Conservation (phyloP, 2,888 invertebrate genomes). For the Coronaproctus castanopsis region DNA sequence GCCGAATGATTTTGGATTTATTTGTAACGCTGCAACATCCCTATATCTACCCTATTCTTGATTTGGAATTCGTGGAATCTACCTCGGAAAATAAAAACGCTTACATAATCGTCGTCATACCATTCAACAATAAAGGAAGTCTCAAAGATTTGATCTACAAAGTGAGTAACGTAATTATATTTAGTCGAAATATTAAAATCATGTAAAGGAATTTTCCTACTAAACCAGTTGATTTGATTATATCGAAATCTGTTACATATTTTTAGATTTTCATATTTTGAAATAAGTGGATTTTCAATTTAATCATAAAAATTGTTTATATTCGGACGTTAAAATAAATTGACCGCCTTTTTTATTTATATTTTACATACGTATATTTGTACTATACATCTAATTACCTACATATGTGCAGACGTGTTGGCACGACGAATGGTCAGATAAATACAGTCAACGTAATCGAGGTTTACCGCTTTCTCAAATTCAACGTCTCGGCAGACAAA, state of each 20-base stretch:
- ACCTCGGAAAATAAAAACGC: conserved; percentile 26
- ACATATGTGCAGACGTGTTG: conserved; percentile 61
- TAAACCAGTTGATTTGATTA: no score
- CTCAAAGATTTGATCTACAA: conserved; percentile 76
- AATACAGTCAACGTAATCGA: conserved; percentile 45
- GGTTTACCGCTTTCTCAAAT: conserved; percentile 60
- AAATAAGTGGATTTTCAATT: no score
- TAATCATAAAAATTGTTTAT: no score
- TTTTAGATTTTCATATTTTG: no score
- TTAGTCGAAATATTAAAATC: background rate
- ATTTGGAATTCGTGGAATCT: conserved; percentile 45
- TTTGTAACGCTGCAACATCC: conserved; percentile 77
- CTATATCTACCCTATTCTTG: conserved; percentile 73
- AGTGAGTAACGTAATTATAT: conserved; percentile 30
- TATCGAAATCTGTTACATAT: no score
- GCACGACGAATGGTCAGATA: conserved; percentile 57
- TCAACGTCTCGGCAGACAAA: conserved; percentile 67
- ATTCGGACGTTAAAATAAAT: no score
- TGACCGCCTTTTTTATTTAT: no score
- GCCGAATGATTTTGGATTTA: conserved; percentile 51
- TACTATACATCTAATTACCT: no score
- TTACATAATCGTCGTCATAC: conserved; percentile 54
- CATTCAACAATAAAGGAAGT: conserved; percentile 65
- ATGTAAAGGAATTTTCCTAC: background rate
- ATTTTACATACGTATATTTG: no score